Evolutionary conservation across 2,797 vertebrate genomes (phyloP).

Genomic region (Bradypus variegatus): DNA sequence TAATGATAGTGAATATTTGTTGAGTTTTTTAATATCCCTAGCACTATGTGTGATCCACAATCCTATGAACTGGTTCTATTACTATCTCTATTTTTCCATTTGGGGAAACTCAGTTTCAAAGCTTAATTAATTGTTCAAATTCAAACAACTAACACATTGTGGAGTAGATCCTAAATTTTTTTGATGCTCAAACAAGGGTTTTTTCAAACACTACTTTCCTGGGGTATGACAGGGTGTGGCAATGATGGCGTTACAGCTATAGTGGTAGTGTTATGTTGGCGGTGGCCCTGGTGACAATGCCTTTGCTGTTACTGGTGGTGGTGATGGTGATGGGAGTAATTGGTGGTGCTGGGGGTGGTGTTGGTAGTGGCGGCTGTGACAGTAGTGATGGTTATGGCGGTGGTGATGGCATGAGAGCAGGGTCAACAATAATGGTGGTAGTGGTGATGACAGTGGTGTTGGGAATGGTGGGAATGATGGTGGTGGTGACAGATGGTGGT

Average conservation of each 20-base stretch:
- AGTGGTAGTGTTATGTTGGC: rapidly evolving
- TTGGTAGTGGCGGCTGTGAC: not conserved
- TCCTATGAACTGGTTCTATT: not conserved
- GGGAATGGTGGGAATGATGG: not conserved
- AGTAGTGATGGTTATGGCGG: not conserved
- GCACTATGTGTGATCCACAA: not conserved
- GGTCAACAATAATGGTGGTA: not conserved
- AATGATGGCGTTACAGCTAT: rapidly evolving
- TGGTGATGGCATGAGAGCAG: no score
- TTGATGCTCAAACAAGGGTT: not conserved
- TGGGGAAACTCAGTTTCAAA: not conserved
- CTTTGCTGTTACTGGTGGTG: not conserved
- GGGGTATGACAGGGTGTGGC: not conserved
- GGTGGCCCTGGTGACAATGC: not conserved
- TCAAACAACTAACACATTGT: not conserved
- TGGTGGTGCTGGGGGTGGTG: no score
- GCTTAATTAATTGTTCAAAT: not conserved
- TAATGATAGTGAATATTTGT: not conserved
- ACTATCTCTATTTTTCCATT: not conserved
- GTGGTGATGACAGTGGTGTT: not conserved
- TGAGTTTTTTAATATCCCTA: not conserved
- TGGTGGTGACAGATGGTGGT: no score
- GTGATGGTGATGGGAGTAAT: not conserved
- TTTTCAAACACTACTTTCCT: not conserved
- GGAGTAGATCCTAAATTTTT: slow-evolving; percentile 13